These are phyloP conservation scores for Leucozona laternaria DNA, from an alignment of 2,888 invertebrate genomes.

Conservation along the genomic window DNA sequence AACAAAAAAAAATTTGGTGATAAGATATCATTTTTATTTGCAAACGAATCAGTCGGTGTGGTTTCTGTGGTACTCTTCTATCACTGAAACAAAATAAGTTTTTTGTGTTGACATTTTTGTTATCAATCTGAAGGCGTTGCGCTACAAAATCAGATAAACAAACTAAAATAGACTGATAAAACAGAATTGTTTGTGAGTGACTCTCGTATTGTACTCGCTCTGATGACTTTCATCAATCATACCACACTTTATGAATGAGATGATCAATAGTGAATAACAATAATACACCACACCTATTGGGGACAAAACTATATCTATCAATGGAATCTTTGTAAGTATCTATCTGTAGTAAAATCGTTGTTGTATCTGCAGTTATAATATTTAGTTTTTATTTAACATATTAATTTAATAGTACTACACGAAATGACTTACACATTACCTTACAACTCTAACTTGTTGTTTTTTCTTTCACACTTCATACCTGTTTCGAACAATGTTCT, in stretches of 20 bases:
- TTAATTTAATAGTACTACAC: background rate
- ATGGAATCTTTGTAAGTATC: conserved; percentile 68
- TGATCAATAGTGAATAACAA: conserved; percentile 40
- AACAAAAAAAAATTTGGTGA: conserved; percentile 45
- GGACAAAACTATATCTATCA: conserved; percentile 33
- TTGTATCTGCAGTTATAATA: background rate
- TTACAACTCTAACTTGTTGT: conserved; percentile 3
- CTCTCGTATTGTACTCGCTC: conserved; percentile 14
- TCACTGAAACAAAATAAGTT: conserved; percentile 22
- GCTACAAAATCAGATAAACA: conserved; percentile 28
- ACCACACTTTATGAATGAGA: conserved; percentile 48
- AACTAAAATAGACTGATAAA: conserved; percentile 14
- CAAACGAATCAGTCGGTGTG: conserved; percentile 39
- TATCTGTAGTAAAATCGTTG: background rate
- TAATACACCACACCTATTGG: conserved; percentile 29
- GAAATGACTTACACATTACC: background rate
- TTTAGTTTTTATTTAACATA: background rate
- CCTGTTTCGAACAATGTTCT: background rate
- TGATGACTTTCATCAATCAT: conserved; percentile 29
- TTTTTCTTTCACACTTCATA: background rate
- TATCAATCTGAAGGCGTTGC: conserved; percentile 28
- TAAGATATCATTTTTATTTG: conserved; percentile 54
- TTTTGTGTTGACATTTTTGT: conserved; percentile 34
- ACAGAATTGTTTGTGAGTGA: conserved; percentile 4
- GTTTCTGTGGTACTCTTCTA: background rate